These are phyloP conservation scores for Cherax quadricarinatus DNA, from an alignment of 1,140 invertebrate genomes.

Conservation along the genomic window DNA sequence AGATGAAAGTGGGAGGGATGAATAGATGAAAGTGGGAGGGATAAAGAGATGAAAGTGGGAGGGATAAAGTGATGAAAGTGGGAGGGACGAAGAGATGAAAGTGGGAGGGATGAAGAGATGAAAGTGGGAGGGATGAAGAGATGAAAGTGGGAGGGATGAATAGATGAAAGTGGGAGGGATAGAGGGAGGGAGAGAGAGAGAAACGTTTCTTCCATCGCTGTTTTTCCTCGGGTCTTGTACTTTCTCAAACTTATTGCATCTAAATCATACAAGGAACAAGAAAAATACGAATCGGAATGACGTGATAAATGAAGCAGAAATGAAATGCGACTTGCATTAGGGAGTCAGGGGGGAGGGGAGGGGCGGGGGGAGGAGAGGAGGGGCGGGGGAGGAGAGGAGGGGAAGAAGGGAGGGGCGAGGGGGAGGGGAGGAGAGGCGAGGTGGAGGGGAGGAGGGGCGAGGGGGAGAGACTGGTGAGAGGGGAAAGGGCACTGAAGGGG, in stretches of 20 bases:
- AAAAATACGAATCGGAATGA: conserved; percentile 70
- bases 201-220: conserved; percentile 30
- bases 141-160: too few species aligned
- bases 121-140: too few species aligned
- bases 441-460: background rate
- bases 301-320: conserved; percentile 70
- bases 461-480: background rate
- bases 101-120: too few species aligned
- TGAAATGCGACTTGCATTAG: conserved; percentile 67
- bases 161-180: background rate
- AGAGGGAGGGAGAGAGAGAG: background rate
- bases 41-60: too few species aligned
- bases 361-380: background rate
- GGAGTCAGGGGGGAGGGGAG: background rate
- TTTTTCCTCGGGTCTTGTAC: conserved; percentile 58
- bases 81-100: too few species aligned
- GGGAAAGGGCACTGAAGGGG: background rate
- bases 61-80: too few species aligned
- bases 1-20: too few species aligned
- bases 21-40: background rate
- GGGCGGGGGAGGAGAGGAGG: background rate
- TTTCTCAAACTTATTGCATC: conserved; percentile 70
- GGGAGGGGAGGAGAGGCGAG: background rate
- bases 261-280: conserved; percentile 68
- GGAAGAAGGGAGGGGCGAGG: conserved; percentile 30